Evolutionary conservation across 2,888 invertebrate genomes (phyloP).

Genomic region (Griposia aprilina): DNA sequence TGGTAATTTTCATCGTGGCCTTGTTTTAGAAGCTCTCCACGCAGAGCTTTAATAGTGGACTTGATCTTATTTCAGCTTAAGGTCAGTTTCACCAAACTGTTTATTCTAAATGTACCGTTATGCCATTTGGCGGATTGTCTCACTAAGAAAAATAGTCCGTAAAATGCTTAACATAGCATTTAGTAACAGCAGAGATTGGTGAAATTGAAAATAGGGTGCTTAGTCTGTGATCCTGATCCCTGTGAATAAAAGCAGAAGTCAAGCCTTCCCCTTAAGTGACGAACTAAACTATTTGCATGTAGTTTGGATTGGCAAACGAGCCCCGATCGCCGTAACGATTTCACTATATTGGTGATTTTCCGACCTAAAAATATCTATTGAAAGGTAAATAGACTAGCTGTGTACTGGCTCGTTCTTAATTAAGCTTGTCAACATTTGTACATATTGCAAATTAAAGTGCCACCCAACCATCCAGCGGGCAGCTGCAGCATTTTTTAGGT

Average conservation of each 20-base stretch:
- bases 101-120: too few relatives aligned
- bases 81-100: too few relatives aligned
- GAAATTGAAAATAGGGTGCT: too few relatives aligned
- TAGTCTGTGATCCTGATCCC: too few relatives aligned
- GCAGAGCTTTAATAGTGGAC: background rate
- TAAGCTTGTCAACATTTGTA: background rate
- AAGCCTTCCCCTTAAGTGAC: constrained; percentile 55
- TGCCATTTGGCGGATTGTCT: too few relatives aligned
- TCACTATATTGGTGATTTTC: constrained; percentile 49
- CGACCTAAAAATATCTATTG: constrained; percentile 47
- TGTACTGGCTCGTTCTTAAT: background rate
- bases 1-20: too few relatives aligned
- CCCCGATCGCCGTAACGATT: constrained; percentile 45
- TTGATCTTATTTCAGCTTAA: background rate
- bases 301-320: constrained; percentile 57
- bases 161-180: too few relatives aligned
- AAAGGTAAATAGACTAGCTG: constrained; percentile 30
- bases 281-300: constrained; percentile 62
- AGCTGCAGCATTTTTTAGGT: too few relatives aligned
- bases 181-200: too few relatives aligned
- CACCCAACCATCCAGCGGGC: too few relatives aligned
- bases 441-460: background rate
- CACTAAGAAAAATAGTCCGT: too few relatives aligned
- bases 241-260: background rate
- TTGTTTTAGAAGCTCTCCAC: background rate